Percentiles rank a stretch among this genome's conserved stretches.
Evolutionary conservation across 2,113 vertebrate genomes (phyloP).

Genomic region (Tauraco erythrolophus): DNA sequence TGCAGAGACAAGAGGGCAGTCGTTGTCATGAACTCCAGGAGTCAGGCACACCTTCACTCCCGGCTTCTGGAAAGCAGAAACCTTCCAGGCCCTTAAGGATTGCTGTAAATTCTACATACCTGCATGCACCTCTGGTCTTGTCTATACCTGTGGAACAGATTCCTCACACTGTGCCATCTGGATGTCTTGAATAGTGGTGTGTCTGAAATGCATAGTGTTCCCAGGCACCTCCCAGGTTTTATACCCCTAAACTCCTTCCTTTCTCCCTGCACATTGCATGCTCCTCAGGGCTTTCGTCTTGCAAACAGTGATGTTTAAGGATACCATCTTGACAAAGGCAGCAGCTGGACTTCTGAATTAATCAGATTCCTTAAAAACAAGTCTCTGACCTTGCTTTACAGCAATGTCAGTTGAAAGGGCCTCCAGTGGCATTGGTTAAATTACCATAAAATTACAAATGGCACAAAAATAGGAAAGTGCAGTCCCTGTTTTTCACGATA

Average conservation of each 20-base stretch:
- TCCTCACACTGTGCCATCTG: background rate
- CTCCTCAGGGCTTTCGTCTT: background rate
- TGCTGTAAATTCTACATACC: background rate
- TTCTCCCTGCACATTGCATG: background rate
- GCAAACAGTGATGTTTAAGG: background rate
- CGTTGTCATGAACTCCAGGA: background rate
- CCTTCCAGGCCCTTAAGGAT: background rate
- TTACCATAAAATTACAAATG: background rate
- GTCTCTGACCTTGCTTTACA: background rate
- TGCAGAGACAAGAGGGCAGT: fast-evolving
- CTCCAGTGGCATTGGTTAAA: background rate
- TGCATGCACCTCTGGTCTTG: background rate
- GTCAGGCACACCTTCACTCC: background rate
- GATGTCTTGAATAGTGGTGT: background rate
- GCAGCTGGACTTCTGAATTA: conserved; percentile 7
- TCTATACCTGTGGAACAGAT: background rate
- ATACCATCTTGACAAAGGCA: background rate
- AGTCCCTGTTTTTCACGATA: background rate
- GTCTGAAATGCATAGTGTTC: background rate
- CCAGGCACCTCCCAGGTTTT: background rate
- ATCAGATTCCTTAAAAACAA: background rate
- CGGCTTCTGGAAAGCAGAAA: background rate
- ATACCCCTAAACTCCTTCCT: background rate
- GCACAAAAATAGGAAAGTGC: background rate
- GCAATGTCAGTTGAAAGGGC: background rate